Evolutionary conservation across 2,113 vertebrate genomes (phyloP).

Genomic region (Entosphenus tridentatus): DNA sequence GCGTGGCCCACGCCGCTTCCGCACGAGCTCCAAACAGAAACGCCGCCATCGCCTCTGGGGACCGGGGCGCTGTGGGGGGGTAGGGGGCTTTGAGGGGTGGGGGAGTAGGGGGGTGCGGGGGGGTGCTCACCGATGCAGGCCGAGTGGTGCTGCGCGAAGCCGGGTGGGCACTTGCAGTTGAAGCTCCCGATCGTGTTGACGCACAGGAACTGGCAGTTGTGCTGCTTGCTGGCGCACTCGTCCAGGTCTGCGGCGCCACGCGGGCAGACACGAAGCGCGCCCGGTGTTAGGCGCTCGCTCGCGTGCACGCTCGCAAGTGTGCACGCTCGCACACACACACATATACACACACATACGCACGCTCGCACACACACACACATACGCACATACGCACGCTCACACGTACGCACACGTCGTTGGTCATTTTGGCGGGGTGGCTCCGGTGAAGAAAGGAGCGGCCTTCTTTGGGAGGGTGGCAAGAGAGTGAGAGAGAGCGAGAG

Average conservation of each 20-base stretch:
- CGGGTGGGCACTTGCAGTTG: constrained; percentile 48
- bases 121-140: constrained; percentile 42
- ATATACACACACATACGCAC: neutral
- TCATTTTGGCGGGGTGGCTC: no score
- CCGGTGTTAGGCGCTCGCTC: no score
- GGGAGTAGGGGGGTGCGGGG: neutral
- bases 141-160: constrained; percentile 48
- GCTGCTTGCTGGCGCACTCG: constrained; percentile 44
- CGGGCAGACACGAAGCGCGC: no score
- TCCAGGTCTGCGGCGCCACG: constrained; percentile 31
- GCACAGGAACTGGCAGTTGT: constrained; percentile 56
- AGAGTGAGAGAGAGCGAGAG: neutral
- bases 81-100: neutral
- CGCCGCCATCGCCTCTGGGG: no score
- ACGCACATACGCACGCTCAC: neutral
- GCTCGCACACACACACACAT: neutral
- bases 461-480: no score
- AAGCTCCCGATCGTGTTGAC: constrained; percentile 48
- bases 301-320: neutral
- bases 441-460: no score
- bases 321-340: neutral
- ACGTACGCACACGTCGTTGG: neutral
- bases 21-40: no score
- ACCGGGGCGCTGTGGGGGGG: neutral
- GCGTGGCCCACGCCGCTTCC: no score